These are phyloP conservation scores for Lepidurus packardi DNA, from an alignment of 1,140 invertebrate genomes.

Conservation along the genomic window DNA sequence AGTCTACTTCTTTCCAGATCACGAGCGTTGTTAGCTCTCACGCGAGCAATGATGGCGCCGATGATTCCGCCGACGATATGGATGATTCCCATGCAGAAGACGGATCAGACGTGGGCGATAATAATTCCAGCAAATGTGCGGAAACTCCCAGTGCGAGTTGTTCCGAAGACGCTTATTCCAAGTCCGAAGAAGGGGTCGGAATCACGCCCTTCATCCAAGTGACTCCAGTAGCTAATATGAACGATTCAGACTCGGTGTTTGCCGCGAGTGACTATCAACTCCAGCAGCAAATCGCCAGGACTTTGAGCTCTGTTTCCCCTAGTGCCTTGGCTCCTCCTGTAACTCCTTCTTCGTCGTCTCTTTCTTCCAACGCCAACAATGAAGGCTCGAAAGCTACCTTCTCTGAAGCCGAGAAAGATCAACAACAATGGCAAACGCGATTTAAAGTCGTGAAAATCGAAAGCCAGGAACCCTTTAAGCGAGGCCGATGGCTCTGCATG, in stretches of 20 bases:
- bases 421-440: slow-evolving; percentile 47
- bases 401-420: slow-evolving; percentile 31
- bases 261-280: not conserved
- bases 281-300: not conserved
- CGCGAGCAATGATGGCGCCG: slow-evolving; percentile 75
- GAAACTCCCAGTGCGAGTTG: not conserved
- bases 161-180: slow-evolving; percentile 2
- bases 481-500: slow-evolving; percentile 91
- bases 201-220: not conserved
- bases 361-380: not conserved
- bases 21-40: slow-evolving; percentile 75
- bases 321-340: not conserved
- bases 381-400: slow-evolving; percentile 34
- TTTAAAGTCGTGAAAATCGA: slow-evolving; percentile 97
- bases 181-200: not conserved
- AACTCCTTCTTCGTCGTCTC: not conserved
- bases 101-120: not conserved
- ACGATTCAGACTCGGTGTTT: not conserved
- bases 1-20: slow-evolving; percentile 87
- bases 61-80: slow-evolving; percentile 86
- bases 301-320: not conserved
- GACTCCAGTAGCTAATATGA: not conserved
- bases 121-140: not conserved
- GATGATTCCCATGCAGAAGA: slow-evolving; percentile 84
- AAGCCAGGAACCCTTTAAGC: slow-evolving; percentile 85